Base-by-base conservation (phyloP, 1,140 invertebrate genomes). In the Thereuonema tuberculata region DNA sequence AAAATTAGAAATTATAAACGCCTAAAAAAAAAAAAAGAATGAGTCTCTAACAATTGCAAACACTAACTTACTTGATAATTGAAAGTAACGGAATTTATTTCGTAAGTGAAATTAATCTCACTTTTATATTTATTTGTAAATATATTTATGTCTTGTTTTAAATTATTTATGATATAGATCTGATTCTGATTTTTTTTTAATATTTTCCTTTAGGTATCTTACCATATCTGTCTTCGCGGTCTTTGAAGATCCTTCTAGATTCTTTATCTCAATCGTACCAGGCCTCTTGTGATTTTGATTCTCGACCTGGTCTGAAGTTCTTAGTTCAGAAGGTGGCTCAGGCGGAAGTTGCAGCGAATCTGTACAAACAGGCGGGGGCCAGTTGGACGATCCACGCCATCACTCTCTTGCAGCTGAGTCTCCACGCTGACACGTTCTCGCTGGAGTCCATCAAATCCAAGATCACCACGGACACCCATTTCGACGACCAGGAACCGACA, bases 291-390 rank as follows among this genome's bases (percentile, higher is more conserved):
- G 86, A 89, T 66, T 94, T 95, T 71, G 91, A 96, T 70, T 77
- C 80, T 5, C 80, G 91, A 21, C 91, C 92, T 0, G 91, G 91
- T 0, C 73, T 96, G 5, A 95, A 95, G 71, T 94, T 95, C 71
- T 77, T 95, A 2, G 82, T 93, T 49, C 90, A 95, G 72, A 95
- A 94, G 77, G 90, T 95, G 0, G 87, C 85, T 0, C 86, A 87
- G 66, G 79, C 92, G 58, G 85, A 87, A 43, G 81, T 87, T 65
- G 88, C 90, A 14, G 52, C 91, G 0, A 95, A 95, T 76, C 73
- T 94, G 20, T 96, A 94, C 69, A 87, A 87, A 61, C 89, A 93
- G 73, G 87, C 90, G n/a, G 89, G 87, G 26, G 87, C 88, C 1
- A 86, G 88, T 15, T 93, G 89, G 84, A 84, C 89, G 1, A 84